phyloP scores from a whole-genome alignment of 2,888 invertebrate genomes.

The Panopea generosa region DNA sequence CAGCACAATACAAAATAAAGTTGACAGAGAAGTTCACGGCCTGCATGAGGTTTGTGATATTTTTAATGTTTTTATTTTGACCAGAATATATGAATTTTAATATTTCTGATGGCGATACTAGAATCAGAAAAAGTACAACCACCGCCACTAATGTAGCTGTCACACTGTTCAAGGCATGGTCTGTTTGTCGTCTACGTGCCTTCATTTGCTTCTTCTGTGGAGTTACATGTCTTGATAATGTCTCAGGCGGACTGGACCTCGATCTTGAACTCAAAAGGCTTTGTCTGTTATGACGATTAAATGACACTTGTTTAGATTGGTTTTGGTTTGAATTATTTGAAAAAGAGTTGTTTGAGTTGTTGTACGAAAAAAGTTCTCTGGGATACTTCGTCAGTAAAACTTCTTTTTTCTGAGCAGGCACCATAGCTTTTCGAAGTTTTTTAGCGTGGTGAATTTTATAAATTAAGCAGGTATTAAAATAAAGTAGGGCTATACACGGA shows the following conservation, averaged over 20 bases:
- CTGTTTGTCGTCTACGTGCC: slow-evolving; percentile 64
- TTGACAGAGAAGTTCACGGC: slow-evolving; percentile 88
- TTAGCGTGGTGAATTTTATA: slow-evolving; percentile 74
- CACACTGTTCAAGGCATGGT: slow-evolving; percentile 80
- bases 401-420: slow-evolving; percentile 58
- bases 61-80: slow-evolving; percentile 50
- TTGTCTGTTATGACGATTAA: slow-evolving; percentile 3
- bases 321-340: slow-evolving; percentile 26
- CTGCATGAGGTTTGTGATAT: slow-evolving; percentile 82
- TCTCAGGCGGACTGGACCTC: slow-evolving; percentile 36
- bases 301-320: slow-evolving; percentile 1
- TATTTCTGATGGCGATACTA: slow-evolving; percentile 83
- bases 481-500: slow-evolving; percentile 80
- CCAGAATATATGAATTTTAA: slow-evolving; percentile 76
- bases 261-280: slow-evolving; percentile 5
- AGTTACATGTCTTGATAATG: slow-evolving; percentile 20
- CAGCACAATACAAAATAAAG: slow-evolving; percentile 96
- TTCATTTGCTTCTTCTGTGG: slow-evolving; percentile 55
- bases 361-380: slow-evolving; percentile 58
- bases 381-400: slow-evolving; percentile 54
- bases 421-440: slow-evolving; percentile 77
- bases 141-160: slow-evolving; percentile 82
- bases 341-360: slow-evolving; percentile 36
- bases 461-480: slow-evolving; percentile 81
- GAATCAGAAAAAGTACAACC: slow-evolving; percentile 80